Evolutionary conservation across 2,888 invertebrate genomes (phyloP).

Genomic region (Mesorhabditis spiculigera): DNA sequence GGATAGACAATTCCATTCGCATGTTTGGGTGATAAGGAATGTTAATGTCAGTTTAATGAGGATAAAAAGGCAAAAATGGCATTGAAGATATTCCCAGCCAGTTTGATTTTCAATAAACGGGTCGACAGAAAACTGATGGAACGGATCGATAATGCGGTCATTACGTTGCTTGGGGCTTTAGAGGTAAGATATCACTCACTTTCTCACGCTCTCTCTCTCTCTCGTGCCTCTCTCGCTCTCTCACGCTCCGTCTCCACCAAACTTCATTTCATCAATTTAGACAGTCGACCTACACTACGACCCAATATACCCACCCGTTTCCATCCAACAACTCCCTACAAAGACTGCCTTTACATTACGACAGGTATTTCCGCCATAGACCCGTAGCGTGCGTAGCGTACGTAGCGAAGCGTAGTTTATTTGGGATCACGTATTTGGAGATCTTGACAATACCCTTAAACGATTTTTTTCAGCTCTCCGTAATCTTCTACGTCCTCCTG

Average conservation of each 20-base stretch:
- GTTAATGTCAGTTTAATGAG: background rate
- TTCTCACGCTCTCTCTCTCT: no score
- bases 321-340: background rate
- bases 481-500: slow-evolving; percentile 1
- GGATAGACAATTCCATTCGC: background rate
- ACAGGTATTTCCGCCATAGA: no score
- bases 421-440: no score
- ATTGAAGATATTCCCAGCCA: slow-evolving; percentile 2
- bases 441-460: no score
- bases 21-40: slow-evolving; percentile 2
- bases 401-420: no score
- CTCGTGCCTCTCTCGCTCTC: no score
- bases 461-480: background rate
- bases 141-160: slow-evolving; percentile 2
- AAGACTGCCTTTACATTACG: background rate
- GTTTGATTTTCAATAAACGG: background rate
- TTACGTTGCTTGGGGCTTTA: background rate
- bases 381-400: no score
- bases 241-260: no score
- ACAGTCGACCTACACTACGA: background rate
- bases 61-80: background rate
- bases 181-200: background rate
- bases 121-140: background rate
- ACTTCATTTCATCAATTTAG: background rate
- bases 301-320: background rate